Evolutionary conservation across 2,888 invertebrate genomes (phyloP).

Genomic region (Melinaea menophilus): DNA sequence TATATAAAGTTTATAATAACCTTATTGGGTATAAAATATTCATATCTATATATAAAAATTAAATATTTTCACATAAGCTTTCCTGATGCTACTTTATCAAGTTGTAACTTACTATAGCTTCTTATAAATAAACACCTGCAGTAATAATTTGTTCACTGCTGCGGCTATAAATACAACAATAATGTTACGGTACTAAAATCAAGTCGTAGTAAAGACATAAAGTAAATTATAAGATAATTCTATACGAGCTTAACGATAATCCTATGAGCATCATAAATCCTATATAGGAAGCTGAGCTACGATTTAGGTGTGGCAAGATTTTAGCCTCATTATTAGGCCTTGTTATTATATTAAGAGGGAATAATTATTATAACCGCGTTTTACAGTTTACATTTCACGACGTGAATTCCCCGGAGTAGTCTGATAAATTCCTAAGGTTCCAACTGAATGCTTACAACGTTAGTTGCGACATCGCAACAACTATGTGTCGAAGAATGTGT

Average conservation of each 20-base stretch:
- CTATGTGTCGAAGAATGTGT: slow-evolving; percentile 77
- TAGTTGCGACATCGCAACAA: slow-evolving; percentile 68
- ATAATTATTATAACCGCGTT: slow-evolving; percentile 55
- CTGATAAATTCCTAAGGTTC: slow-evolving; percentile 62
- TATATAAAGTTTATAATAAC: slow-evolving; percentile 4
- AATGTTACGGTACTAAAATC: slow-evolving; percentile 10
- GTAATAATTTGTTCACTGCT: not conserved
- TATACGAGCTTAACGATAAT: slow-evolving; percentile 40
- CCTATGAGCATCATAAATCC: slow-evolving; percentile 58
- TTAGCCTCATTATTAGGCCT: slow-evolving; percentile 53
- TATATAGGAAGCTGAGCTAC: slow-evolving; percentile 57
- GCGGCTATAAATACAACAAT: too few relatives aligned
- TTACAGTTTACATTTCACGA: slow-evolving; percentile 49
- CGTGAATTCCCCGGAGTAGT: slow-evolving; percentile 60
- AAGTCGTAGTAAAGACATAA: slow-evolving; percentile 17
- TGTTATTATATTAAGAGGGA: slow-evolving; percentile 56
- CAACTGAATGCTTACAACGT: slow-evolving; percentile 58
- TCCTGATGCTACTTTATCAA: too few relatives aligned
- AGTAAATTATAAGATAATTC: slow-evolving; percentile 30
- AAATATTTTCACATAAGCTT: too few relatives aligned
- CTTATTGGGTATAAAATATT: too few relatives aligned
- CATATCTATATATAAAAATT: too few relatives aligned
- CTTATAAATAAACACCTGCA: not conserved
- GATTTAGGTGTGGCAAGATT: slow-evolving; percentile 56
- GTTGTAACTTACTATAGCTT: too few relatives aligned